Evolutionary conservation across 2,888 invertebrate species (phyloP), one percentile per base, ranked within the genome.

Genomic region (Brachypalpus laphriformis): DNA sequence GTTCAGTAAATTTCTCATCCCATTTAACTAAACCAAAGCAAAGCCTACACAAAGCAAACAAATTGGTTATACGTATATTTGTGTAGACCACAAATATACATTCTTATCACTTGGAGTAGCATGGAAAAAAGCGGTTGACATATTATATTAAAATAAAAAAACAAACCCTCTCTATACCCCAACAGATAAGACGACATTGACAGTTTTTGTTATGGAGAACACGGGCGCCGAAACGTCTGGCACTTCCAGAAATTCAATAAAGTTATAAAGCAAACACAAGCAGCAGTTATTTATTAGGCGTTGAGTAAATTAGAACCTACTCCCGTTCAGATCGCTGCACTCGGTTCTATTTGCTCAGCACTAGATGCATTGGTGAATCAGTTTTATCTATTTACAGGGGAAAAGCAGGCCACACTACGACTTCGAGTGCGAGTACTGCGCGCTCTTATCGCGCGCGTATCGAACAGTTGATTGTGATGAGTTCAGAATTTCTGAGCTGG

Each of bases 201-300:
- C 83, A 80, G 54, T 75, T 70, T 65, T 61, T 16, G 40, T 57
- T 47, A 75, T 18, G 72, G 25, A 16, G 31, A 72, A 80, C 57
- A 80, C 70, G 83, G 83, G 83, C 83, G 83, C 80, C 83, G 83
- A 80, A 85, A 74, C 80, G 83, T 85, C 83, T 85, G 83, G 80
- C 83, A 78, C 56, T 78, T 82, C 61, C 82, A 72, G 66, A 78
- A 78, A 78, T 72, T 63, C 72, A 83, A 83, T 78, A 83, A 74
- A 72, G 31, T 59, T 72, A 78, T 56, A 78, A 83, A 78, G 56
- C 78, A 83, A 83, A 83, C 68, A 83, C 82, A 80, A 56, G 54
- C 80, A 80, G 70, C 57, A 80, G 80, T 70, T 80, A 80, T 85
- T 85, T 85, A 75, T 85, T 75, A 54, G 80, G 80, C 70, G 70